Evolutionary conservation across 2,888 invertebrate species (phyloP), one percentile per base, ranked within the genome.

Genomic region (Microctonus hyperodae): DNA sequence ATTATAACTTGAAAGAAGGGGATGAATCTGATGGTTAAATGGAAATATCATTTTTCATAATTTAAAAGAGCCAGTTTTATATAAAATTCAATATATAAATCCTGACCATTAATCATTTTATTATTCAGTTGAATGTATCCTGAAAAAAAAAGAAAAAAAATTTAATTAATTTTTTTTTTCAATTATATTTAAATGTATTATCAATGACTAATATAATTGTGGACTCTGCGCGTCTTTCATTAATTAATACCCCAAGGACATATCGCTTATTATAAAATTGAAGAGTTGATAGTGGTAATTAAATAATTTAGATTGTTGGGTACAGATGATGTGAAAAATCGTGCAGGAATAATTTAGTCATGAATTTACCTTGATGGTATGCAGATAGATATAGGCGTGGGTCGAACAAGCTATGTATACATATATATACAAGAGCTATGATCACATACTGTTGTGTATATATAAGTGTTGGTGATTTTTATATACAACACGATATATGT

Each of bases 381-480:
- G 11, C 40, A 40, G 13, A 51, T 13, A 40, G 55, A 28, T 13
- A 40, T 40, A 40, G 40, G 55, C 55, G 55, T 63, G 63, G 53
- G 55, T n/a, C 16, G 20, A 44, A 44, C 37, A 37, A 13, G 5
- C 37, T 37, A 37, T 13, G n/a, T n/a, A n/a, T n/a, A n/a, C n/a
- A n/a, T n/a, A n/a, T n/a, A n/a, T n/a, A n/a, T n/a, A 44, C 44
- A 44, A n/a, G 16, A n/a, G 16, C 7, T 28, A 5, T 28, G 28
- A 28, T 3, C 3, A 28, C 28, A 5, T 5, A 28, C 28, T 28
- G 28, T 28, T 7, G n/a, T 28, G 16, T n/a, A 44, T 16, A 20
- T 2, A 16, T 4, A 16, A 16, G 16, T 44, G 44, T n/a, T 20
- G 7, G 16, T 44, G 9, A 16, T 6, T 44, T n/a, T n/a, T 44